A percentile compares a stretch with the other conserved stretches of the same genome.
Evolutionary conservation across 2,113 vertebrate species (phyloP).

Genomic region (Pheucticus melanocephalus): DNA sequence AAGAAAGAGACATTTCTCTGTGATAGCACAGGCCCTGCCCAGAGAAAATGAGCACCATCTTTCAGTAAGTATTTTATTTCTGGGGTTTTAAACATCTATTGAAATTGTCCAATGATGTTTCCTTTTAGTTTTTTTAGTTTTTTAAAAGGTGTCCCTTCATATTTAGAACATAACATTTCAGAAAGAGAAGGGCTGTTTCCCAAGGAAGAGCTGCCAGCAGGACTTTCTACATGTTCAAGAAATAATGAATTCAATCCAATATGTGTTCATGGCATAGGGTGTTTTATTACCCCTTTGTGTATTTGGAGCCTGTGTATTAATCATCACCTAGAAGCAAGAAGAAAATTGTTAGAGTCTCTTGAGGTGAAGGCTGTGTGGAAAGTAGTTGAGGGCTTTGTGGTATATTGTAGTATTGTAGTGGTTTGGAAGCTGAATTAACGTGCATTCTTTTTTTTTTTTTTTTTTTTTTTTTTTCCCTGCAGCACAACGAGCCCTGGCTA

Average conservation of each 20-base stretch:
- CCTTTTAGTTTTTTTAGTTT: not conserved
- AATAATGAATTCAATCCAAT: slow-evolving; percentile 32
- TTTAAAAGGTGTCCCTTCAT: not conserved
- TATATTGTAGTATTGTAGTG: not conserved
- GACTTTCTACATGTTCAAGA: not conserved
- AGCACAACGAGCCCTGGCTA: not conserved
- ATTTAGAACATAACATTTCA: not conserved
- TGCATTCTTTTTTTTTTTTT: not conserved
- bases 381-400: slow-evolving; percentile 18
- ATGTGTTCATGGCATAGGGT: not conserved
- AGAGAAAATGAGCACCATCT: not conserved
- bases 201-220: not conserved
- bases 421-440: slow-evolving; percentile 34
- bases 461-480: not conserved
- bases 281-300: slow-evolving; percentile 20
- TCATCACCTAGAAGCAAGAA: slow-evolving; percentile 41
- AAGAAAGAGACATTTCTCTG: not conserved
- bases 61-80: not conserved
- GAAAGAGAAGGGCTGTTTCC: not conserved
- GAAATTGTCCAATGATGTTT: not conserved
- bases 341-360: slow-evolving; percentile 40
- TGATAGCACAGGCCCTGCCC: not conserved
- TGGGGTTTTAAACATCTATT: not conserved
- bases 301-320: slow-evolving; percentile 27
- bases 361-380: slow-evolving; percentile 21